A percentile compares a stretch with the other conserved stretches of the same genome.
These are phyloP conservation scores for Oryzaephilus surinamensis DNA, from an alignment of 1,140 invertebrate genomes.

Conservation along the genomic window DNA sequence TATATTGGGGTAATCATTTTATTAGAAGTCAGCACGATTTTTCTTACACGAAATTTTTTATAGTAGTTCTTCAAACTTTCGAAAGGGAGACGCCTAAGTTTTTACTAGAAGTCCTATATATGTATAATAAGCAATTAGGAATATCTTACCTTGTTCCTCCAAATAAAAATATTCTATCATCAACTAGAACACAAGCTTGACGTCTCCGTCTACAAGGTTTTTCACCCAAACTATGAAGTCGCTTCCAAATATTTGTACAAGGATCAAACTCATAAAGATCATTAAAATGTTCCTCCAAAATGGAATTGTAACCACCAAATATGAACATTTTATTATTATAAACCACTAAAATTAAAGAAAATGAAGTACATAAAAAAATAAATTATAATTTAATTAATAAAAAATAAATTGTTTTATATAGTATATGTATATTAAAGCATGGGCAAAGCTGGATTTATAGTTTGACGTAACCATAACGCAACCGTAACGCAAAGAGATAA, in stretches of 20 bases:
- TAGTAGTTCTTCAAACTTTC: no score
- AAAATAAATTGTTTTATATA: no score
- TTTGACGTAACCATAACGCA: no score
- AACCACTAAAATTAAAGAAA: slow-evolving; percentile 45
- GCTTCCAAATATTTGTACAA: slow-evolving; percentile 48
- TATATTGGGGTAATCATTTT: no score
- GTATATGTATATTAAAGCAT: no score
- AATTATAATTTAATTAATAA: background rate
- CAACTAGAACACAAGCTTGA: slow-evolving; percentile 66
- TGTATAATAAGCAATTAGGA: background rate
- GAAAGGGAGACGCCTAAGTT: no score
- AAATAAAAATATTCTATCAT: slow-evolving; percentile 65
- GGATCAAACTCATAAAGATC: slow-evolving; percentile 67
- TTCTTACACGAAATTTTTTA: no score
- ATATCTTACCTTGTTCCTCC: slow-evolving; percentile 65
- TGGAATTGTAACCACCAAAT: slow-evolving; percentile 80
- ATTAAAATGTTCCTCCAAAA: slow-evolving; percentile 63
- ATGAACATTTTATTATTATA: slow-evolving; percentile 68
- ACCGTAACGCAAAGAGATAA: no score
- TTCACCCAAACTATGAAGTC: slow-evolving; percentile 45
- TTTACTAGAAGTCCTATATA: background rate
- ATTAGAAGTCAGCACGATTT: no score
- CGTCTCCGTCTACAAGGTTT: slow-evolving; percentile 60
- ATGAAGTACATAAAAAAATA: background rate
- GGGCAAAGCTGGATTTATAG: no score